Percentiles rank a stretch among this genome's conserved stretches.
phyloP scores from a whole-genome alignment of 2,797 vertebrate genomes.

The Paratrypauchen microcephalus region DNA sequence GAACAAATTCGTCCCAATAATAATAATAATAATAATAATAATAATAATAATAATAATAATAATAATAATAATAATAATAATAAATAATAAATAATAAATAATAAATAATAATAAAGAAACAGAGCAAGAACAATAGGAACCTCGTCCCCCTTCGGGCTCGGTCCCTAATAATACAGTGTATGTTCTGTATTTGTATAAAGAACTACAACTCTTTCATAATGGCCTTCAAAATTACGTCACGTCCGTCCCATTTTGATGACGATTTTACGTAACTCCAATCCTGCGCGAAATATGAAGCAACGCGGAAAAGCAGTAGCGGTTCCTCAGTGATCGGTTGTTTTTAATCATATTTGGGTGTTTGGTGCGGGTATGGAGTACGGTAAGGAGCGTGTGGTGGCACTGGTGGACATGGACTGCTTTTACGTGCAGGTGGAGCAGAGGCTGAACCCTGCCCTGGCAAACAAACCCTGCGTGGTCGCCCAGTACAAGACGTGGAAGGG shows the following conservation, averaged over 20 bases:
- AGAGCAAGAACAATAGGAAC: too few relatives aligned
- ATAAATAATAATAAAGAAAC: too few relatives aligned
- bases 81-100: too few relatives aligned
- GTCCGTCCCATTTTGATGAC: constrained; percentile 60
- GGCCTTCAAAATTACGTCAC: neutral
- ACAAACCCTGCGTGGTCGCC: constrained; percentile 88
- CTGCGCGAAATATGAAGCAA: constrained; percentile 27
- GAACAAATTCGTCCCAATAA: too few relatives aligned
- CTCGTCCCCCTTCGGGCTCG: too few relatives aligned
- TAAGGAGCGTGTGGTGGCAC: constrained; percentile 84
- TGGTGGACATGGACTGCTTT: constrained; percentile 96
- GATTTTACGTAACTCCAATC: constrained; percentile 9
- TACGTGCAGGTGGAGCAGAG: constrained; percentile 94
- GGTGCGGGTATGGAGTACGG: constrained; percentile 76
- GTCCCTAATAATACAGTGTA: too few relatives aligned
- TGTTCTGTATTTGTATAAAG: too few relatives aligned
- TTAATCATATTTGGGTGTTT: too few relatives aligned
- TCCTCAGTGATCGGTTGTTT: neutral
- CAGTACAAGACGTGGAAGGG: constrained; percentile 94
- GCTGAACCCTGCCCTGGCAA: constrained; percentile 81
- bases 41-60: too few relatives aligned
- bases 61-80: too few relatives aligned
- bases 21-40: too few relatives aligned
- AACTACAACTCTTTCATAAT: neutral
- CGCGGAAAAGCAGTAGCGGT: neutral